Percentiles rank a stretch among this genome's conserved stretches.
Conservation (phyloP, 2,888 invertebrate species). For the Trimorus sp. region DNA sequence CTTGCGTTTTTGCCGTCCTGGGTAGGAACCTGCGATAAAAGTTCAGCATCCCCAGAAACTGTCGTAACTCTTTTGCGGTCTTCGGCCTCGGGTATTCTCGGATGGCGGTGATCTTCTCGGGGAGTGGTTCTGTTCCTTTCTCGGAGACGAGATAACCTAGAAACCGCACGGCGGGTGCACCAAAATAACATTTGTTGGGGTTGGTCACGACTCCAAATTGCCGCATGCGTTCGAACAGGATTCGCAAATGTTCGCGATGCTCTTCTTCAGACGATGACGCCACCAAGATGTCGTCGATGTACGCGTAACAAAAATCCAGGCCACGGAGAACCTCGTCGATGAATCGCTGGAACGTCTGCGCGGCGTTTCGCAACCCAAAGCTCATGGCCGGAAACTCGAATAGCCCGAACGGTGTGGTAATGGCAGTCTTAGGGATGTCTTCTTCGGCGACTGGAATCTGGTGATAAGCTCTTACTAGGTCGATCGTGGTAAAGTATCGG, state of each 20-base stretch:
- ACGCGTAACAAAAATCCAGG: constrained; percentile 55
- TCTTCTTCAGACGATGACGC: constrained; percentile 55
- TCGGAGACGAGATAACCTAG: not conserved
- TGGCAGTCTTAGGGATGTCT: constrained; percentile 42
- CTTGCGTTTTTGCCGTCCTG: not conserved
- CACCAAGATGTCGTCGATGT: constrained; percentile 65
- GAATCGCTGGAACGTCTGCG: constrained; percentile 69
- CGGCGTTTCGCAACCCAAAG: constrained; percentile 72
- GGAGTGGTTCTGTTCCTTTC: not conserved
- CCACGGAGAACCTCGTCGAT: constrained; percentile 66
- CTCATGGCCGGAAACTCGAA: constrained; percentile 72
- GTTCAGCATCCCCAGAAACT: constrained; percentile 13
- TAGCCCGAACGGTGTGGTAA: constrained; percentile 73
- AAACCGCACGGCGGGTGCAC: not conserved
- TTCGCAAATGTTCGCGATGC: constrained; percentile 26
- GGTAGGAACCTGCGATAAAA: constrained; percentile 9
- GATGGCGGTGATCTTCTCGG: not conserved
- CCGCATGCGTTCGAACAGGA: not conserved
- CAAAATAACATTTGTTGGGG: not conserved
- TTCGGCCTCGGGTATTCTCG: not conserved
- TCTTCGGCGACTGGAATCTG: constrained; percentile 67
- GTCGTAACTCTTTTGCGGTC: not conserved
- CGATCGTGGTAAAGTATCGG: constrained; percentile 22
- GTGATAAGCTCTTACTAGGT: constrained; percentile 66
- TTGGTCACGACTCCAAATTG: not conserved